phyloP scores from a whole-genome alignment of 2,113 vertebrate genomes.

The Nothoprocta perdicaria region DNA sequence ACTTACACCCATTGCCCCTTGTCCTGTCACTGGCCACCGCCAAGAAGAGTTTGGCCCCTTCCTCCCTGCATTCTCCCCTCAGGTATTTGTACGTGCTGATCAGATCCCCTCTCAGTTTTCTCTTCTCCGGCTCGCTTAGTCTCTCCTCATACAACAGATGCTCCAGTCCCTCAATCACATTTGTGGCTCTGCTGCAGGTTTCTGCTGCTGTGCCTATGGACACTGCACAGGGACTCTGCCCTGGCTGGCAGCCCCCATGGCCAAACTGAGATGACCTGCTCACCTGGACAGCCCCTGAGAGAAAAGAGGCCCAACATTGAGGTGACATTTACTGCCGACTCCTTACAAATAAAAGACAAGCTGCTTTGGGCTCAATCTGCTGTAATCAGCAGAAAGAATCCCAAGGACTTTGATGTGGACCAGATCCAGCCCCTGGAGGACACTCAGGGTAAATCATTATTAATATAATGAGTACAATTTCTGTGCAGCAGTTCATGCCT shows the following conservation, averaged over 20 bases:
- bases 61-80: too few relatives aligned
- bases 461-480: constrained; percentile 69
- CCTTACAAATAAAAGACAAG: constrained; percentile 23
- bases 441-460: constrained; percentile 69
- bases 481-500: constrained; percentile 58
- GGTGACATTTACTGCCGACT: constrained; percentile 25
- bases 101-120: too few relatives aligned
- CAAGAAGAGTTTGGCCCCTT: too few relatives aligned
- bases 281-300: not conserved
- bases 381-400: constrained; percentile 70
- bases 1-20: too few relatives aligned
- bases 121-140: too few relatives aligned
- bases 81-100: too few relatives aligned
- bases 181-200: too few relatives aligned
- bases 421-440: constrained; percentile 69
- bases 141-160: too few relatives aligned
- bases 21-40: too few relatives aligned
- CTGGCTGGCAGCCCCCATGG: accelerated
- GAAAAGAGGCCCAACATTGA: not conserved
- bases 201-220: too few relatives aligned
- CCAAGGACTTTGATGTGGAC: constrained; percentile 73
- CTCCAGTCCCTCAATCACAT: too few relatives aligned
- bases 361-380: constrained; percentile 56
- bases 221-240: not conserved
- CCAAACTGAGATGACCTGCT: accelerated